These are phyloP conservation scores for Periplaneta americana DNA, from an alignment of 1,140 invertebrate species.

Conservation along the genomic window DNA sequence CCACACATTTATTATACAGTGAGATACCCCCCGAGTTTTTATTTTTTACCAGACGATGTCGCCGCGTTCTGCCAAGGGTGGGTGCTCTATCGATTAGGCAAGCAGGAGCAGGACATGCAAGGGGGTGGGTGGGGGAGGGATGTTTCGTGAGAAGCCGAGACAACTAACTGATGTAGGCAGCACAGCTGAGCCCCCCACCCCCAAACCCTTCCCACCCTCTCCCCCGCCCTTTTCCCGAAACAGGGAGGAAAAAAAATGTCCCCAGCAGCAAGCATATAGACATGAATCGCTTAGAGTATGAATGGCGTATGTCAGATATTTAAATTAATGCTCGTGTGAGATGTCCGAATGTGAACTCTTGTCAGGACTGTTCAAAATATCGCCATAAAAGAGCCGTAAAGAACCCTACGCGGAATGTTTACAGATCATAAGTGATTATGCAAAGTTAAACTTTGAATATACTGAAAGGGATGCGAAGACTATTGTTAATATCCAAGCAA, in stretches of 20 bases:
- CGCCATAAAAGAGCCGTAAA: too few species aligned
- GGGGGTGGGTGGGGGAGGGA: not conserved
- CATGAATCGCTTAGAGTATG: not conserved
- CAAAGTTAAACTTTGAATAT: too few species aligned
- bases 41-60: conserved; percentile 7
- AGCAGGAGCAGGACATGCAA: conserved; percentile 7
- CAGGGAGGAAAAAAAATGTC: not conserved
- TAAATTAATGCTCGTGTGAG: not conserved
- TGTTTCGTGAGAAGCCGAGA: conserved; percentile 6
- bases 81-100: conserved; percentile 13
- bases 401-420: too few species aligned
- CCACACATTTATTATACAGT: not conserved
- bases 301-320: not conserved
- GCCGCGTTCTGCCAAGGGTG: not conserved
- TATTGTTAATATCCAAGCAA: too few species aligned
- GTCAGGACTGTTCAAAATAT: too few species aligned
- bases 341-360: not conserved
- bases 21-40: conserved; percentile 1
- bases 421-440: too few species aligned
- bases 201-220: not conserved
- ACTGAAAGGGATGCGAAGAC: too few species aligned
- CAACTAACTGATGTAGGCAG: conserved; percentile 6
- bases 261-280: not conserved
- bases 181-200: not conserved
- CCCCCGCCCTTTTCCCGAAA: not conserved